Evolutionary conservation across 2,888 invertebrate genomes (phyloP), one percentile per base, ranked within the genome.

Genomic region (Diarsia mendica): DNA sequence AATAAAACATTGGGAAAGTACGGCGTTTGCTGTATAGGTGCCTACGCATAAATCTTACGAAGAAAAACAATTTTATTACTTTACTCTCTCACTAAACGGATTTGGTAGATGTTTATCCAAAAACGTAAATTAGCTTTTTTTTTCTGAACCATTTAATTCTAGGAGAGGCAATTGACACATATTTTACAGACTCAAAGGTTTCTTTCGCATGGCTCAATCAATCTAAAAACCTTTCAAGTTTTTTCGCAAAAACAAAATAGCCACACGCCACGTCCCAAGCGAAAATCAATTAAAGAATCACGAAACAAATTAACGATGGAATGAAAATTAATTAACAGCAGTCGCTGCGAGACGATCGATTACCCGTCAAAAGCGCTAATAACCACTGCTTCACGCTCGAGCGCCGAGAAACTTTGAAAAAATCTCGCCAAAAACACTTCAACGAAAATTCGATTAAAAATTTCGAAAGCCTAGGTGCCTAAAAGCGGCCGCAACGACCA

Each of bases 31-130:
- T 79, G 53, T 79, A 28, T 68, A 76, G 58, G 60, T 82, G 55
- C 33, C 48, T 71, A 67, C 68, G 66, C 60, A 83, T 81, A 79
- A 79, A 81, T 79, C 81, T 79, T 23, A 18, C 11, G 69, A 46
- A 70, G 70, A 78, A 81, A 81, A 81, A 81, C 81, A 79, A 70
- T 73, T 73, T 83, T 81, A 82, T 75, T 84, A 72, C 71, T 69
- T 73, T 15, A 48, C 8, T 83, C 69, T 67, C 51, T 20, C 46
- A 66, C 65, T 48, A 83, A 79, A 79, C 71, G 71, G 74, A 68
- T 79, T 71, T 46, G 3, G 39, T 71, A 68, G 83, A 82, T 66
- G 44, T 46, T 82, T 79, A 58, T 65, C 60, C 20, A 67, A 68
- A 58, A 69, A 55, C n/a, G 2, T 67, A 66, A 53, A 73, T 80